Conservation (phyloP, 2,113 vertebrate genomes). For the Tetrax tetrax region DNA sequence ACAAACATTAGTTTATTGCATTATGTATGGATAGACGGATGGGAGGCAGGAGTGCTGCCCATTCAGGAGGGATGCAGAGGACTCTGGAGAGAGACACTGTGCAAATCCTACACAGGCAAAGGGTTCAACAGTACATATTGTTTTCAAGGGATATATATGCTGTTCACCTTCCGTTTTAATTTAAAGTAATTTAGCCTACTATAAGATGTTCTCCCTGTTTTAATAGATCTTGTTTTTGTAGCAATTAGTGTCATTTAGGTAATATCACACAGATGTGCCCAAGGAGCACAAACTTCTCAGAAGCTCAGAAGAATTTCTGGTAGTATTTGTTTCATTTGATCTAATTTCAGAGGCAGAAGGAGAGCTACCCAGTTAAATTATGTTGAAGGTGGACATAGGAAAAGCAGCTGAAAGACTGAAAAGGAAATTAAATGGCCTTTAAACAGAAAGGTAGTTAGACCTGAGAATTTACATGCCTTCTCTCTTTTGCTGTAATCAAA, state of each 20-base stretch:
- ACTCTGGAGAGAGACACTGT: too few relatives aligned
- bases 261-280: neutral
- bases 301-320: neutral
- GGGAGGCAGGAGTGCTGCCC: neutral
- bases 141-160: neutral
- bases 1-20: neutral
- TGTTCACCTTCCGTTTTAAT: neutral
- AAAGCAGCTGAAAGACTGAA: neutral
- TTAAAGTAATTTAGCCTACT: neutral
- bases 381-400: neutral
- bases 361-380: neutral
- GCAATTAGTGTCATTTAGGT: slow-evolving; percentile 16
- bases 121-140: neutral
- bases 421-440: neutral
- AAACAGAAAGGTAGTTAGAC: neutral
- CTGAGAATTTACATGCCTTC: neutral
- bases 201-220: neutral
- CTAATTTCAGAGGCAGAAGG: neutral
- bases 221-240: neutral
- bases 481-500: neutral
- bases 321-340: neutral
- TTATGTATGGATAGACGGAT: too few relatives aligned
- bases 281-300: neutral
- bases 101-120: neutral
- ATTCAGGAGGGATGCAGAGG: neutral